Conservation (phyloP, 2,113 vertebrate species). For the Anarhynchus alexandrinus region DNA sequence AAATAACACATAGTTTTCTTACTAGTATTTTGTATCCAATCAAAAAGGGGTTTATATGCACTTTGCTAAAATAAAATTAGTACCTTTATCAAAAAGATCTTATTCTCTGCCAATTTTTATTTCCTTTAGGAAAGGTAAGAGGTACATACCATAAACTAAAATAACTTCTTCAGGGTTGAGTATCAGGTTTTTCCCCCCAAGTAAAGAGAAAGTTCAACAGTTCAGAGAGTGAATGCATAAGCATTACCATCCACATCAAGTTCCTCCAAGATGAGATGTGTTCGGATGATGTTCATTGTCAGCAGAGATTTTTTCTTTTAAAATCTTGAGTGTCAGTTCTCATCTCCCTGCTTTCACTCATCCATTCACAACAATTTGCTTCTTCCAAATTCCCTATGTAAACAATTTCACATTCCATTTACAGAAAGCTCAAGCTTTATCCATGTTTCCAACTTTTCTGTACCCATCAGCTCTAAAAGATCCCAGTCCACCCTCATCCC, state of each 20-base stretch:
- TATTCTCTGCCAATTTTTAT: neutral
- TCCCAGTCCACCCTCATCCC: neutral
- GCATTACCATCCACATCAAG: fast-evolving
- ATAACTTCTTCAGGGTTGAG: neutral
- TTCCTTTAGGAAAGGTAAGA: neutral
- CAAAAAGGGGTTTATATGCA: neutral
- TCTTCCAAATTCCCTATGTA: neutral
- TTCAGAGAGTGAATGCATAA: neutral
- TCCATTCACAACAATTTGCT: neutral
- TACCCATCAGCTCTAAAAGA: neutral
- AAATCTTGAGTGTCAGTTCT: neutral
- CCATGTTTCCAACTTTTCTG: neutral
- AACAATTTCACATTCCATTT: neutral
- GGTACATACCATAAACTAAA: neutral
- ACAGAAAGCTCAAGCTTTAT: neutral
- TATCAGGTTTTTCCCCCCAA: neutral
- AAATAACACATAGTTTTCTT: neutral
- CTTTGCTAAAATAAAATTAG: neutral
- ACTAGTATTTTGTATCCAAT: neutral
- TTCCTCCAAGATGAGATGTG: neutral
- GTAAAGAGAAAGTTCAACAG: neutral
- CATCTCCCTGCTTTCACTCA: neutral
- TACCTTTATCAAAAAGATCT: neutral
- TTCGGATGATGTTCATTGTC: neutral
- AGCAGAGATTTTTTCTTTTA: neutral